phyloP scores from a whole-genome alignment of 2,888 invertebrate genomes.

The Hyposoter didymator region DNA sequence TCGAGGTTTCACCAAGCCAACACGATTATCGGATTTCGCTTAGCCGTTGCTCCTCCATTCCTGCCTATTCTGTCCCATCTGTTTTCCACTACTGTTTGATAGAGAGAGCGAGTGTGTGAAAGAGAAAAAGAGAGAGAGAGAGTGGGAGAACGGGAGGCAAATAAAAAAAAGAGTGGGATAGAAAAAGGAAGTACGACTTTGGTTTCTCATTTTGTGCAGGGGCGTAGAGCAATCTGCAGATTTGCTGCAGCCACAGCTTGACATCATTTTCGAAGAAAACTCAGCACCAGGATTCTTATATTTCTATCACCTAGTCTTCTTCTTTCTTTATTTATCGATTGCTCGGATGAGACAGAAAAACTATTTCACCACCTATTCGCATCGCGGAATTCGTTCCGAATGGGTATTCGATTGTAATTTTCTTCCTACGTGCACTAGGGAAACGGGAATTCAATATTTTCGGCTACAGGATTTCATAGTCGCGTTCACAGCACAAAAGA shows the following conservation, averaged over 20 bases:
- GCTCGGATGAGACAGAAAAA: slow-evolving; percentile 52
- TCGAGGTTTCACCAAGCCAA: slow-evolving; percentile 69
- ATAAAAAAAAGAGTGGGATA: not conserved
- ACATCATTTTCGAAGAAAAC: slow-evolving; percentile 21
- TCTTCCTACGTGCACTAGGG: slow-evolving; percentile 46
- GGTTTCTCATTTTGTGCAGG: slow-evolving; percentile 30
- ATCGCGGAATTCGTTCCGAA: slow-evolving; percentile 32
- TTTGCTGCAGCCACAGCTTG: slow-evolving; percentile 32
- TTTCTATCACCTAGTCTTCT: not conserved
- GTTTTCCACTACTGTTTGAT: slow-evolving; percentile 7
- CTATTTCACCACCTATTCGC: slow-evolving; percentile 11
- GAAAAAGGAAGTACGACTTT: slow-evolving; percentile 15
- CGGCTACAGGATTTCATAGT: slow-evolving; percentile 26
- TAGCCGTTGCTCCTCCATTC: slow-evolving; percentile 61
- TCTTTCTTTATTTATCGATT: slow-evolving; percentile 20
- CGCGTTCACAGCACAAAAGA: not conserved
- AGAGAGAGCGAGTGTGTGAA: not conserved
- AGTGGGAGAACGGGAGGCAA: not conserved
- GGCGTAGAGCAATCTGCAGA: slow-evolving; percentile 29
- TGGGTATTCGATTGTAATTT: slow-evolving; percentile 69
- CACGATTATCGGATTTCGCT: slow-evolving; percentile 82
- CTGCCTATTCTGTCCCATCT: not conserved
- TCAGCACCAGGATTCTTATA: slow-evolving; percentile 3
- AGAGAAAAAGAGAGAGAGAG: not conserved
- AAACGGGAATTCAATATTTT: slow-evolving; percentile 62